Percentiles rank a stretch among this genome's conserved stretches.
Evolutionary conservation across 2,113 vertebrate genomes (phyloP).

Genomic region (Benitochromis conjunctus): DNA sequence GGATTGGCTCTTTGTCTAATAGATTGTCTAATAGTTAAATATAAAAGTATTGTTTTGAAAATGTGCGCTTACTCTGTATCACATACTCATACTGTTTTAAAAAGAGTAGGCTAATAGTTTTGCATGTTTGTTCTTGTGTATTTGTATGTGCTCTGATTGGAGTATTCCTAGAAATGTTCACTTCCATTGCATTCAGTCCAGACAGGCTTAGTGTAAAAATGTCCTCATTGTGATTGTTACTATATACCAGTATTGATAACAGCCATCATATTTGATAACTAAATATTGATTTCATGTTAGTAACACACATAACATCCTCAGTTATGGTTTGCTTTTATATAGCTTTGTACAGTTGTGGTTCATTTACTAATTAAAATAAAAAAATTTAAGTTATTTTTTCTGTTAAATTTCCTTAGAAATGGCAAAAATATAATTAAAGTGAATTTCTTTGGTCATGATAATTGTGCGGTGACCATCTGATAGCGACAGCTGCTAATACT

Average conservation of each 20-base stretch:
- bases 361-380: no score
- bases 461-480: not conserved
- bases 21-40: not conserved
- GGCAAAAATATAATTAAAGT: not conserved
- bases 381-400: no score
- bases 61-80: not conserved
- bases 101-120: not conserved
- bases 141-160: not conserved
- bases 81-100: not conserved
- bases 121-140: not conserved
- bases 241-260: not conserved
- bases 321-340: not conserved
- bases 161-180: not conserved
- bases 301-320: not conserved
- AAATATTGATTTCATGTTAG: not conserved
- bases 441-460: not conserved
- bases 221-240: not conserved
- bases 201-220: accelerated
- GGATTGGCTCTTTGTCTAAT: not conserved
- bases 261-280: not conserved
- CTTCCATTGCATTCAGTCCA: not conserved
- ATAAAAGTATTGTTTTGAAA: not conserved
- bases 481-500: not conserved
- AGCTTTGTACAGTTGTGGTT: not conserved
- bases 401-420: not conserved